These are phyloP conservation scores for Nomada goodeniana DNA, from an alignment of 2,888 invertebrate genomes.

Conservation along the genomic window DNA sequence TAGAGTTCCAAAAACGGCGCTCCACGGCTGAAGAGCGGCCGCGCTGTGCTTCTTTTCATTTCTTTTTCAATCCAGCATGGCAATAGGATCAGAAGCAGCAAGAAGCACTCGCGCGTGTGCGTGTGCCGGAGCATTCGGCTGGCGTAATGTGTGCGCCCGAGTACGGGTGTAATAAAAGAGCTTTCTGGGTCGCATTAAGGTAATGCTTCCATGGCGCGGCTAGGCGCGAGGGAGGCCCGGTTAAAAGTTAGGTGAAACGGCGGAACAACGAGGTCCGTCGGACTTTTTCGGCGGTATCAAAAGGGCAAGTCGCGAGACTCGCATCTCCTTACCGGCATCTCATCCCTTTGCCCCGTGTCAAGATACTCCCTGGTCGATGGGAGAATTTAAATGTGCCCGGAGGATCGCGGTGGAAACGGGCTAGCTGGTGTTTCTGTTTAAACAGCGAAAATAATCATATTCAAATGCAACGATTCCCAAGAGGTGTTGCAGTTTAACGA, in stretches of 20 bases:
- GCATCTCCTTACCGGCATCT: conserved; percentile 23
- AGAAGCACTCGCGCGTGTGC: conserved; percentile 24
- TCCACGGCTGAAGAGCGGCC: conserved; percentile 21
- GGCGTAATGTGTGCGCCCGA: conserved; percentile 47
- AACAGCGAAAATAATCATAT: no score
- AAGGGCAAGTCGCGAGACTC: conserved; percentile 45
- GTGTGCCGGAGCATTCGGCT: conserved; percentile 34
- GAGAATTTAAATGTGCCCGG: no score
- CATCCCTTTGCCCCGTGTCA: background rate
- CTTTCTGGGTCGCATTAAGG: conserved; percentile 82
- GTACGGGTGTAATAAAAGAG: conserved; percentile 78
- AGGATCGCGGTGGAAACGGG: no score
- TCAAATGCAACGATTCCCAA: no score
- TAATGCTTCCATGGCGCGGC: conserved; percentile 78
- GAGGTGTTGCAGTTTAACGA: no score
- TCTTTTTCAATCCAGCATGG: conserved; percentile 62
- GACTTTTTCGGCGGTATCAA: conserved; percentile 51
- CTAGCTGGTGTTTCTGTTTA: no score
- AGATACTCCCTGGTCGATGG: no score
- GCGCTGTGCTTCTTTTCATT: conserved; percentile 17
- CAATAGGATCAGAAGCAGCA: conserved; percentile 62
- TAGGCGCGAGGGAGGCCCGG: conserved; percentile 54
- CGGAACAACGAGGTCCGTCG: conserved; percentile 50
- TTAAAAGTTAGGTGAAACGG: conserved; percentile 63
- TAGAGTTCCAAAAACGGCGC: conserved; percentile 31